Base-by-base conservation (phyloP, 2,113 vertebrate species). In the Dromas ardeola region DNA sequence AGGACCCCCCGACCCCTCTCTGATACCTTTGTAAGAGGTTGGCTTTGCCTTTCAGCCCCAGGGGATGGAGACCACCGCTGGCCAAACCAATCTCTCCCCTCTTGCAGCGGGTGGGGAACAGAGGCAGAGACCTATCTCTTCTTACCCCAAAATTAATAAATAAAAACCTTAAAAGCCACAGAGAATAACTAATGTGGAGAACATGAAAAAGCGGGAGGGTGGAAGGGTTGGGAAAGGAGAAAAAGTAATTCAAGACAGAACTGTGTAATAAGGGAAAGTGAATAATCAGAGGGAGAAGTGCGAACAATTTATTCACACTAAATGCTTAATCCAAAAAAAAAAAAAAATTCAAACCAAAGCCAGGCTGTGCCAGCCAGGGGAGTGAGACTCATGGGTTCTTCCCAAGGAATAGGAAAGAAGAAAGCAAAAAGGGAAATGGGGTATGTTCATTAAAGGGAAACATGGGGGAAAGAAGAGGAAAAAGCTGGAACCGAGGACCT, bases 181-280 rank as follows among this genome's bases (percentile, higher is more conserved):
- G 81, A 63, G 77, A 34, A 62, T 36, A 87, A 50, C 18, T 40
- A 22, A 86, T 14, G 29, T 59, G 36, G 69, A 55, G 87, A 88
- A 67, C 23, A 55, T 17, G 43, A 38, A 66, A 86, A n/a, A 72
- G 76, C 56, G 55, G 85, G 63, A 74, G 77, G 53, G 43, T 40
- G 19, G 58, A 78, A 65, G 42, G 40, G 34, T 8, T 86, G 50
- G 65, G 50, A 43, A 82, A 83, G 63, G 56, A 79, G 58, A 40
- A 16, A 74, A 77, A 92, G 42, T 14, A 70, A 94, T 81, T 88
- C 74, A 77, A 5, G 34, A 29, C 12, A 17, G 72, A 94, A 63
- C 63, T 84, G 40, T 81, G 96, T 95, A 88, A 91, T 93, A 88
- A 88, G 49, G 86, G n/a, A 53, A 93, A 65, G 63, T 38, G 90